Base-by-base conservation (phyloP, 2,888 invertebrate species). In the Octodonta nipae region DNA sequence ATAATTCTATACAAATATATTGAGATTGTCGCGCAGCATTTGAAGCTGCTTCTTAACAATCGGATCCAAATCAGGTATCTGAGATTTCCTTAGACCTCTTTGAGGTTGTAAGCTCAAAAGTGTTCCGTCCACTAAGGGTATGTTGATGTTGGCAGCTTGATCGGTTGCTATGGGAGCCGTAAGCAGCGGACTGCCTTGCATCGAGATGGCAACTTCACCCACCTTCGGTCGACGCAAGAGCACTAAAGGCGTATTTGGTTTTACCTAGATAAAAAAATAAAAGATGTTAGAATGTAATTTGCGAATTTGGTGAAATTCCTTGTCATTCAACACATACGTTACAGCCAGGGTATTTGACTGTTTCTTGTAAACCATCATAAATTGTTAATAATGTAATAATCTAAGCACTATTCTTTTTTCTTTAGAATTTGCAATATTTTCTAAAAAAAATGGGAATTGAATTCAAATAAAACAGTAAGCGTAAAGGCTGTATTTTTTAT, bases 151-250 rank as follows among this genome's bases (percentile, higher is more conserved):
- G 0, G 76, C 73, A 38, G 64, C 66, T 20, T 67, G 65, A 11
- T 74, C 70, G 1, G 62, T 55, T 2, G 58, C 42, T 7, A 60
- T 47, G 2, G 56, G 55, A 1, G 71, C 68, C 26, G 73, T 71
- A 55, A 76, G 60, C 26, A 78, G 60, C 0, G 78, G 78, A 32
- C 77, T 78, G 5, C 78, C 78, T 4, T 72, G 68, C 66, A 76
- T 68, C 35, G 77, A 77, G 2, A 78, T 62, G 5, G 73, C 76
- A 64, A 74, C 70, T 61, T 78, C 78, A 0, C 75, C 75, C 40
- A 66, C 65, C 2, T 69, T 65, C 15, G 75, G 75, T 42, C 70
- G 64, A 14, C 78, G 64, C 12, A 78, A 56, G 24, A 77, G 56
- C 13, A 74, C 68, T 48, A 76, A 56, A 0, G 77, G 70, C 0